Percentiles rank a stretch among this genome's conserved stretches.
Conservation (phyloP, 2,797 vertebrate species). For the Gymnoscopelus microlampas region DNA sequence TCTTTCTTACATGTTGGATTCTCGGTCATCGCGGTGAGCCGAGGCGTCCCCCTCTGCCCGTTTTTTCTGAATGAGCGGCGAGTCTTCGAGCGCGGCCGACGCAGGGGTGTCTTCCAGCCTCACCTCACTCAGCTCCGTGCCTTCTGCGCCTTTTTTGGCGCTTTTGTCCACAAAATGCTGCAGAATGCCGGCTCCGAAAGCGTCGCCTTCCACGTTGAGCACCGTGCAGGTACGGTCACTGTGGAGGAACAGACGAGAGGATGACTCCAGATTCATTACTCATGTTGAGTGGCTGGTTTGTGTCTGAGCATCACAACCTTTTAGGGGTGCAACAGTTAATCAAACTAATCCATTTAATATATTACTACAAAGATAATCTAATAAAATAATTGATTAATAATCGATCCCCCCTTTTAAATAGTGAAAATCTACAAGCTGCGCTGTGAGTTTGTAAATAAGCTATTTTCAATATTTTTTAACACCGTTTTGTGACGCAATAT, state of each 20-base stretch:
- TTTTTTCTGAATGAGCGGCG: constrained; percentile 79
- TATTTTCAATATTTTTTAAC: too few relatives aligned
- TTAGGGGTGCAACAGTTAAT: too few relatives aligned
- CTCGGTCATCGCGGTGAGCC: constrained; percentile 62
- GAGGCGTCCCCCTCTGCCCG: not conserved
- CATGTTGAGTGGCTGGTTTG: not conserved
- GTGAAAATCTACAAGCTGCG: too few relatives aligned
- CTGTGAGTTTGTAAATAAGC: too few relatives aligned
- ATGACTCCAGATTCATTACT: not conserved
- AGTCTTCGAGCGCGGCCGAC: constrained; percentile 60
- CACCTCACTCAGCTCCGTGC: constrained; percentile 71
- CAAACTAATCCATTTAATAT: too few relatives aligned
- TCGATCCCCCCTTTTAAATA: too few relatives aligned
- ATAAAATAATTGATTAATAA: too few relatives aligned
- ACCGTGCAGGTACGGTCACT: constrained; percentile 92
- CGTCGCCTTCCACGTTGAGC: constrained; percentile 91
- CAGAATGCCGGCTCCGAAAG: constrained; percentile 89
- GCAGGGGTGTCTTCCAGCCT: constrained; percentile 34
- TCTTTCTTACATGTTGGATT: constrained; percentile 81
- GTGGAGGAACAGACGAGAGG: constrained; percentile 6
- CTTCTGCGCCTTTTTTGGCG: constrained; percentile 24
- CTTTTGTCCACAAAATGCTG: constrained; percentile 83
- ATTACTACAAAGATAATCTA: too few relatives aligned
- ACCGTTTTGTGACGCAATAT: too few relatives aligned
- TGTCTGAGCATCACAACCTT: too few relatives aligned